Percentiles rank a stretch among this genome's conserved stretches.
Conservation (phyloP, 2,888 invertebrate species). For the Hyalella azteca region DNA sequence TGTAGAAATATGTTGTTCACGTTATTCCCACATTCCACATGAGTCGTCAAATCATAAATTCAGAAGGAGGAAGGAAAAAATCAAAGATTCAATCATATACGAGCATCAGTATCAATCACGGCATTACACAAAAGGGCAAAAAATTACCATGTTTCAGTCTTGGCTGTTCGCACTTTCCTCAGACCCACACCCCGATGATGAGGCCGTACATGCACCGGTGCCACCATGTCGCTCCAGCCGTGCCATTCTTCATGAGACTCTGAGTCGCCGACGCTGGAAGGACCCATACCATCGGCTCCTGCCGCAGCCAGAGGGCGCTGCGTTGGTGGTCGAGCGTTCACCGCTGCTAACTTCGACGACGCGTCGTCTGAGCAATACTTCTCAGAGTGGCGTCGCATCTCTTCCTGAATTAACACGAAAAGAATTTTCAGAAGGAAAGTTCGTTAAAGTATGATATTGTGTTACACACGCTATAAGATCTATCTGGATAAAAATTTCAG, state of each 20-base stretch:
- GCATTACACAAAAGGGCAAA: no score
- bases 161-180: background rate
- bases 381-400: background rate
- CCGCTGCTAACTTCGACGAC: background rate
- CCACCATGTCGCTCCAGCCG: background rate
- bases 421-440: no score
- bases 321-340: background rate
- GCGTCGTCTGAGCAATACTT: background rate
- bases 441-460: no score
- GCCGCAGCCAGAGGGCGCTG: background rate
- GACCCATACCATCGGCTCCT: background rate
- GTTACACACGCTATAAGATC: no score
- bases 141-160: no score
- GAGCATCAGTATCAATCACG: no score
- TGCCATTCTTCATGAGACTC: background rate
- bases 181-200: background rate
- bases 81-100: no score
- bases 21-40: no score
- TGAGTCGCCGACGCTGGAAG: background rate
- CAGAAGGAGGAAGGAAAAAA: no score
- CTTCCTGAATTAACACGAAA: background rate
- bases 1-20: no score
- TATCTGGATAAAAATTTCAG: no score
- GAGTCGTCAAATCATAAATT: no score
- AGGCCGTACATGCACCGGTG: background rate